phyloP scores from a whole-genome alignment of 2,113 vertebrate species.

The Actenoides lindsayi region DNA sequence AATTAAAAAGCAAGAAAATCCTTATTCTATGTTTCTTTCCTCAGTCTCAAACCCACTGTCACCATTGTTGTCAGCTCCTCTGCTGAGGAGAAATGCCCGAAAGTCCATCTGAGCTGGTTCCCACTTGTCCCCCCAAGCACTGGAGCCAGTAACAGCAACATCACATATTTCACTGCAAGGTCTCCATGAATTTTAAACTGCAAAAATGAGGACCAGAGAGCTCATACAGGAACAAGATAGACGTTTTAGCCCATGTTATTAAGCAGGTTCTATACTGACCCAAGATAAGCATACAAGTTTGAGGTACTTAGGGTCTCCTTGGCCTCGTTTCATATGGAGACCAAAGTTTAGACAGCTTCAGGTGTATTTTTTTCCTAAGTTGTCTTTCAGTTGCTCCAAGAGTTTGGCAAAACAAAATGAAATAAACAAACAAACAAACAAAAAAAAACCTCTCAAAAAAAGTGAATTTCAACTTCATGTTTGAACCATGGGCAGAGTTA shows the following conservation, averaged over 20 bases:
- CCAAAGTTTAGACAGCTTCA: not conserved
- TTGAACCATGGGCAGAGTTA: not conserved
- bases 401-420: not conserved
- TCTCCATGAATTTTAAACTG: not conserved
- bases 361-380: not conserved
- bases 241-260: not conserved
- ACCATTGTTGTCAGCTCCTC: not conserved
- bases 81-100: not conserved
- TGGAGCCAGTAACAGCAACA: not conserved
- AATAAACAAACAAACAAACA: not conserved
- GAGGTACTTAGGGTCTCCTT: not conserved
- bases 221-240: not conserved
- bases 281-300: not conserved
- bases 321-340: not conserved
- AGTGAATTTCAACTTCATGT: not conserved
- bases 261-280: not conserved
- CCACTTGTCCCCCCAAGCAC: not conserved
- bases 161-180: not conserved
- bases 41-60: not conserved
- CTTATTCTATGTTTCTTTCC: not conserved
- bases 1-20: not conserved
- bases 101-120: not conserved
- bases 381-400: not conserved
- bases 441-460: not conserved
- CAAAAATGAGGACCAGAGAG: not conserved